Evolutionary conservation across 1,140 invertebrate species (phyloP), one percentile per base, ranked within the genome.

Genomic region (Aleiodes sp.): DNA sequence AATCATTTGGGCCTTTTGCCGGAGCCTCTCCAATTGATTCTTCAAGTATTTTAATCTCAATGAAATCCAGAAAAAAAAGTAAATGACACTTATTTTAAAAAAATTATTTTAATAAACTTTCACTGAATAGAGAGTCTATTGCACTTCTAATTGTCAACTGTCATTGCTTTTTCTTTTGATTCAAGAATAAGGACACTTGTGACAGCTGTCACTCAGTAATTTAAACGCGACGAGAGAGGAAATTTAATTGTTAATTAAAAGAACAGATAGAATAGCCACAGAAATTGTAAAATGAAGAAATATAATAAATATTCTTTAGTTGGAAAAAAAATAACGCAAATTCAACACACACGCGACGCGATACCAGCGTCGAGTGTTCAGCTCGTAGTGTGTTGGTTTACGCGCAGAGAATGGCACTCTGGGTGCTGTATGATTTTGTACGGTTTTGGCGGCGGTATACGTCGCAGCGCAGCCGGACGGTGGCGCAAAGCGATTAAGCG

Each of bases 401-500:
- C 65, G 65, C 65, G 46, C 21, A 16, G 39, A 1, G 39, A 43
- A n/a, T 43, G n/a, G 39, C 39, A n/a, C n/a, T n/a, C n/a, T n/a
- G 4, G 39, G 39, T 43, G 39, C 10, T 6, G 56, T 52, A 26
- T 33, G 10, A 21, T 29, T 21, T 43, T n/a, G 16, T 56, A 56
- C 33, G 52, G 31, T 66, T 67, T 14, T 41, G 28, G 4, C 33
- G 24, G 66, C 10, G 26, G 35, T 37, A 62, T 19, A 31, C 74
- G 28, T 73, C 76, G 75, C 72, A 80, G 74, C 82, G 78, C 76
- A 78, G 78, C 2, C 80, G 78, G 74, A 84, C 82, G 83, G 81
- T 83, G 84, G 79, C 84, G 84, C 83, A 82, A 83, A 82, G 78
- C 84, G 84, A 86, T 87, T 87, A 87, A 87, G 86, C 87, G 86